These are phyloP conservation scores for Oeneis ivallda DNA, from an alignment of 2,888 invertebrate species.

Conservation along the genomic window DNA sequence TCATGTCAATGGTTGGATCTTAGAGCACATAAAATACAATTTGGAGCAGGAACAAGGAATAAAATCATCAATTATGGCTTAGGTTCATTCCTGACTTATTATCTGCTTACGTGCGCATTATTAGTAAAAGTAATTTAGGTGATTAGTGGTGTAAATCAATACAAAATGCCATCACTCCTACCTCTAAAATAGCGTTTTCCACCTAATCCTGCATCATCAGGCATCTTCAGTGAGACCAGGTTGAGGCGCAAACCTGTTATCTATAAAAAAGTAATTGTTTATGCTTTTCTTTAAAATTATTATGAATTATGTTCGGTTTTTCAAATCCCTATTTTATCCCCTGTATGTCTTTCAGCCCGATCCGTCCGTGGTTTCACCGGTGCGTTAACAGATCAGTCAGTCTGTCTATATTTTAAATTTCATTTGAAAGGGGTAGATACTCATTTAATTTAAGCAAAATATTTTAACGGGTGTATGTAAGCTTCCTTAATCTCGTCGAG, in stretches of 20 bases:
- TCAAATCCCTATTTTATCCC: too few species aligned
- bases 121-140: slow-evolving; percentile 3
- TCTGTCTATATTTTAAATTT: too few species aligned
- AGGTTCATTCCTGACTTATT: background rate
- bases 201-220: slow-evolving; percentile 15
- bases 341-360: too few species aligned
- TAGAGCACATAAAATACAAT: too few species aligned
- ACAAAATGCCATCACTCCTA: slow-evolving; percentile 13
- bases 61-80: background rate
- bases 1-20: background rate
- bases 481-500: too few species aligned
- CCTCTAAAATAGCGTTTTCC: slow-evolving; percentile 10
- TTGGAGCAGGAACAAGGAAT: background rate
- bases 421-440: too few species aligned
- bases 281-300: background rate
- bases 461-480: too few species aligned
- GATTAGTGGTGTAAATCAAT: background rate
- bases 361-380: too few species aligned
- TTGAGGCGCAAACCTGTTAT: slow-evolving; percentile 13
- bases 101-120: background rate
- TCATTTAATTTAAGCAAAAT: too few species aligned
- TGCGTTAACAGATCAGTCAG: too few species aligned
- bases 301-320: background rate
- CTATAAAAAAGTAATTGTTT: slow-evolving; percentile 13
- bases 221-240: slow-evolving; percentile 2